Conservation (phyloP, 2,888 invertebrate genomes). For the Troides aeacus region DNA sequence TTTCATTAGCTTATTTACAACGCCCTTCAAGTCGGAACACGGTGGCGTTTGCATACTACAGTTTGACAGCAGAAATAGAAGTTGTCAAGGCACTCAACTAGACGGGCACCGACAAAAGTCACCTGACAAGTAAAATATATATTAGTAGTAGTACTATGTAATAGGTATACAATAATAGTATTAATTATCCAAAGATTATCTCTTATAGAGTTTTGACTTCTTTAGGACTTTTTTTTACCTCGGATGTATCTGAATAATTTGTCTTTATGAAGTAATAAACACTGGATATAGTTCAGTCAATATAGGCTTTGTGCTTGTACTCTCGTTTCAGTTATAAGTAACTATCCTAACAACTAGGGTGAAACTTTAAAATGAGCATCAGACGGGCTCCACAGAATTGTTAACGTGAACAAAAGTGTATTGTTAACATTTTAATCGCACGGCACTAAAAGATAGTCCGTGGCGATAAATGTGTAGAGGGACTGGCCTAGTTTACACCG, state of each 20-base stretch:
- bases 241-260: neutral
- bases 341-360: slow-evolving; percentile 4
- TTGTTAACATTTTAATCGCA: slow-evolving; percentile 57
- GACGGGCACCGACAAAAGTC: too few relatives aligned
- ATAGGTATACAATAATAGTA: too few relatives aligned
- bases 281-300: neutral
- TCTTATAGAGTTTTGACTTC: too few relatives aligned
- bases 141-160: too few relatives aligned
- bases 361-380: slow-evolving; percentile 23
- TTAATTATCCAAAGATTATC: too few relatives aligned
- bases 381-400: slow-evolving; percentile 22
- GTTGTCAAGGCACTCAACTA: too few relatives aligned
- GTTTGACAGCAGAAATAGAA: too few relatives aligned
- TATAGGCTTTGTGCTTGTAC: neutral
- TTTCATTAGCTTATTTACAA: too few relatives aligned
- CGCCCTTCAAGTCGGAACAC: too few relatives aligned
- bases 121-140: too few relatives aligned
- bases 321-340: slow-evolving; percentile 2
- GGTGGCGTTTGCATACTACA: too few relatives aligned
- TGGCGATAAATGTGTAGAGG: slow-evolving; percentile 42
- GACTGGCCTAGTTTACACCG: slow-evolving; percentile 53
- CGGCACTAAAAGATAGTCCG: slow-evolving; percentile 46
- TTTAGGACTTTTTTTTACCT: too few relatives aligned
- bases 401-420: slow-evolving; percentile 36
- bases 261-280: neutral